phyloP scores from a whole-genome alignment of 2,888 invertebrate genomes.

The Platerodrilus igneus region DNA sequence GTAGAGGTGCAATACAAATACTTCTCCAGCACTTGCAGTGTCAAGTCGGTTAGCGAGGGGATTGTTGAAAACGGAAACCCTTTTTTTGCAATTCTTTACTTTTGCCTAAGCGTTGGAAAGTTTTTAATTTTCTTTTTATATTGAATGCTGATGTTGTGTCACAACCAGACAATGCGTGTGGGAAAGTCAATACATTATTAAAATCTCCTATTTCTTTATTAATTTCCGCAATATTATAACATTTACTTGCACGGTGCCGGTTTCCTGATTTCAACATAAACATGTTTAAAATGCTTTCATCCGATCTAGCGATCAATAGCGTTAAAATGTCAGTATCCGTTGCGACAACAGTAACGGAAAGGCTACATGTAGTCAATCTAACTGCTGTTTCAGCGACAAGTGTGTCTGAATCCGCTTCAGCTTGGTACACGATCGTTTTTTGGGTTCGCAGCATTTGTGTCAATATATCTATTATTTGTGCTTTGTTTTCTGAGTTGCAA shows the following conservation, averaged over 20 bases:
- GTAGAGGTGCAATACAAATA: constrained; percentile 7
- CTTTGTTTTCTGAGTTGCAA: constrained; percentile 6
- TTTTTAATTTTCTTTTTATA: constrained; percentile 7
- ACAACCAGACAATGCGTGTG: constrained; percentile 7
- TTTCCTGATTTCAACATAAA: constrained; percentile 7
- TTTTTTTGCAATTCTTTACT: constrained; percentile 2
- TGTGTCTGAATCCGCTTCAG: constrained; percentile 10
- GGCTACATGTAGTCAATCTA: constrained; percentile 5
- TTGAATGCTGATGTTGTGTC: constrained; percentile 6
- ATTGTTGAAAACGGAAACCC: constrained; percentile 6
- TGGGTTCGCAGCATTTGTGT: constrained; percentile 7
- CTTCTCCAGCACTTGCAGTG: constrained; percentile 1
- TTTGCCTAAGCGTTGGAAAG: constrained; percentile 4
- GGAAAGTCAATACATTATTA: constrained; percentile 1
- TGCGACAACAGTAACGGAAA: constrained; percentile 7
- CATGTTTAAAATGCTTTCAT: constrained; percentile 1
- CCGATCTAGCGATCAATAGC: constrained; percentile 4
- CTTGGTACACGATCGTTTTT: constrained; percentile 7
- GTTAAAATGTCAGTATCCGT: constrained; percentile 9
- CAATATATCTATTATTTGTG: constrained; percentile 7
- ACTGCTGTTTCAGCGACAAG: constrained; percentile 8
- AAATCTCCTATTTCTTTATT: constrained; percentile 1
- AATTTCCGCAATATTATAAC: constrained; percentile 6
- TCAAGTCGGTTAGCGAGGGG: constrained; percentile 3
- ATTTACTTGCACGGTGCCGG: constrained; percentile 2